phyloP scores from a whole-genome alignment of 2,888 invertebrate genomes.

The Plebejus argus region DNA sequence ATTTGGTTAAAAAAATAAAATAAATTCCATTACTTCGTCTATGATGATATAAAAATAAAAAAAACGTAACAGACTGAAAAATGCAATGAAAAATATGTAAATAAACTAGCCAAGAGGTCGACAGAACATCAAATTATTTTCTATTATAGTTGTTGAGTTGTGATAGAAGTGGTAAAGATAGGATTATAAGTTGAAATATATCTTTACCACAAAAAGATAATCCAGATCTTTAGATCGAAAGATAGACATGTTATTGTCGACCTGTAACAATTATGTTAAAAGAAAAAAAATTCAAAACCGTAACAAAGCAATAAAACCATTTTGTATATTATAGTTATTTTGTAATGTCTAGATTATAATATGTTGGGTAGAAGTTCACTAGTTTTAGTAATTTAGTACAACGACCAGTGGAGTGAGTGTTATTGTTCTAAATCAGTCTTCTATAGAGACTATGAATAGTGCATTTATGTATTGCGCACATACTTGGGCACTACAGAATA shows the following conservation, averaged over 20 bases:
- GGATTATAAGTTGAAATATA: neutral
- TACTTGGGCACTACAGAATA: neutral
- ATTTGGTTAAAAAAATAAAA: neutral
- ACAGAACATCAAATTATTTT: neutral
- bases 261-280: neutral
- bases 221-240: neutral
- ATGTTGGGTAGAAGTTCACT: constrained; percentile 1
- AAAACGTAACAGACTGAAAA: constrained; percentile 24
- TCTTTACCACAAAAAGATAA: neutral
- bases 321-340: constrained; percentile 28
- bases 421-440: neutral
- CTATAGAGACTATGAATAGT: neutral
- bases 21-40: neutral
- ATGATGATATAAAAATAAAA: neutral
- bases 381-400: neutral
- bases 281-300: neutral
- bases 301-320: constrained; percentile 16
- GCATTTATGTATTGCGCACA: neutral
- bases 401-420: neutral
- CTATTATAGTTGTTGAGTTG: neutral
- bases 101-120: constrained; percentile 17
- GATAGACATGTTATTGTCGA: neutral
- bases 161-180: neutral
- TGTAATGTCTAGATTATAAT: neutral
- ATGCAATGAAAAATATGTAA: constrained; percentile 26